Percentiles rank a stretch among this genome's conserved stretches.
Evolutionary conservation across 1,140 invertebrate genomes (phyloP).

Genomic region (Leptinotarsa defecta): DNA sequence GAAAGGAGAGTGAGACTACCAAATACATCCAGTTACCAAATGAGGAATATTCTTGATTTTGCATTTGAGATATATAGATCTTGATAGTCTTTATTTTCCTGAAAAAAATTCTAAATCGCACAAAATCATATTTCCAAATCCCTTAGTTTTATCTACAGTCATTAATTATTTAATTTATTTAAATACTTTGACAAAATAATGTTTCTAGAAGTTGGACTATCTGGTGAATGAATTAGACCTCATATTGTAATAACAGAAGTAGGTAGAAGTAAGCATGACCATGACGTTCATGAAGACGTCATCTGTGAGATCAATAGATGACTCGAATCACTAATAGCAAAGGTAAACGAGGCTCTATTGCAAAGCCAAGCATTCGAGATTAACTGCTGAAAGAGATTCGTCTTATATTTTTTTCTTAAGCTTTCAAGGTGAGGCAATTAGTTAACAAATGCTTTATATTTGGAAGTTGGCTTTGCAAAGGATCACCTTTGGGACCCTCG

Average conservation of each 20-base stretch:
- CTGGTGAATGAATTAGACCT: background rate
- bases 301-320: background rate
- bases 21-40: slow-evolving; percentile 37
- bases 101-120: background rate
- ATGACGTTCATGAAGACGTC: background rate
- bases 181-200: background rate
- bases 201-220: background rate
- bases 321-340: too few relatives aligned
- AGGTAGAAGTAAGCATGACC: background rate
- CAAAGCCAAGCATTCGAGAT: too few relatives aligned
- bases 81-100: background rate
- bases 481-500: too few relatives aligned
- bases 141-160: too few relatives aligned
- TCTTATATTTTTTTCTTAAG: too few relatives aligned
- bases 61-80: background rate
- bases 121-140: background rate
- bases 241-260: background rate
- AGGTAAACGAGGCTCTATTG: too few relatives aligned
- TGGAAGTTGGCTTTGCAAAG: too few relatives aligned
- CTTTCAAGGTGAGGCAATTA: background rate
- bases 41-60: slow-evolving; percentile 33
- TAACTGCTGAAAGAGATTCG: too few relatives aligned
- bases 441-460: background rate
- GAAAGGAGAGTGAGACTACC: slow-evolving; percentile 11
- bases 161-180: background rate